phyloP scores from a whole-genome alignment of 37 sponge, comb jelly and placozoan genomes.

The Geodia barretti region DNA sequence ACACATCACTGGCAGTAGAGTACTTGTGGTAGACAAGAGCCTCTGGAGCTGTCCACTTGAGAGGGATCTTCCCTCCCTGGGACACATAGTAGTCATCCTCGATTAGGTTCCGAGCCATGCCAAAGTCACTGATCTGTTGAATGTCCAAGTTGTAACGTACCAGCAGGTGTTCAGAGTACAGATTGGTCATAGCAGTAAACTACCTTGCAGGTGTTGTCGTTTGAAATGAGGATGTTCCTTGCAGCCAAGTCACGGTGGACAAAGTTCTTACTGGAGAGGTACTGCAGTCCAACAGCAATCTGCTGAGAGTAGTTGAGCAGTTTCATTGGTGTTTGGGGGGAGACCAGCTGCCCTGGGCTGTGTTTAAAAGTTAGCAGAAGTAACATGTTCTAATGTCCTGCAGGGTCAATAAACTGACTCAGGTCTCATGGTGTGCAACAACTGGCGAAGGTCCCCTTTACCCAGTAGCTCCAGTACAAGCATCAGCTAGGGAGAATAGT shows the following conservation, averaged over 20 bases:
- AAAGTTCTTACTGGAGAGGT: slow-evolving; percentile 62
- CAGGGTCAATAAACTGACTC: not conserved
- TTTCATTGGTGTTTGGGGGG: slow-evolving; percentile 2
- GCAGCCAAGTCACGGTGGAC: slow-evolving; percentile 79
- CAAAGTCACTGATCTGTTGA: slow-evolving; percentile 53
- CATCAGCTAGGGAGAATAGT: not conserved
- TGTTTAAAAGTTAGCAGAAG: not conserved
- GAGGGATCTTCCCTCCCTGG: slow-evolving; percentile 15
- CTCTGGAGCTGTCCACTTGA: slow-evolving; percentile 58
- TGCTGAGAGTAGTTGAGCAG: slow-evolving; percentile 57
- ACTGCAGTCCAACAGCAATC: slow-evolving; percentile 65
- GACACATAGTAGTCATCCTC: slow-evolving; percentile 16
- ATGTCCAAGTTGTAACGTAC: not conserved
- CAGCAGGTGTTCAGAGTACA: not conserved
- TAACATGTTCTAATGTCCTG: not conserved
- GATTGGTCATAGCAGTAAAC: too few relatives aligned
- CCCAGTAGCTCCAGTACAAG: not conserved
- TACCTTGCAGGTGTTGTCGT: slow-evolving; percentile 61
- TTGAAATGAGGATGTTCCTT: slow-evolving; percentile 67
- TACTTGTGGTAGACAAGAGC: slow-evolving; percentile 24
- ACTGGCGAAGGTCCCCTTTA: not conserved
- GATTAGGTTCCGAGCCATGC: slow-evolving; percentile 14
- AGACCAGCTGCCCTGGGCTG: not conserved
- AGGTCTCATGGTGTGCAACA: not conserved
- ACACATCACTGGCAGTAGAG: slow-evolving; percentile 55